phyloP scores from a whole-genome alignment of 2,113 vertebrate genomes.

The Ageneiosus marmoratus region DNA sequence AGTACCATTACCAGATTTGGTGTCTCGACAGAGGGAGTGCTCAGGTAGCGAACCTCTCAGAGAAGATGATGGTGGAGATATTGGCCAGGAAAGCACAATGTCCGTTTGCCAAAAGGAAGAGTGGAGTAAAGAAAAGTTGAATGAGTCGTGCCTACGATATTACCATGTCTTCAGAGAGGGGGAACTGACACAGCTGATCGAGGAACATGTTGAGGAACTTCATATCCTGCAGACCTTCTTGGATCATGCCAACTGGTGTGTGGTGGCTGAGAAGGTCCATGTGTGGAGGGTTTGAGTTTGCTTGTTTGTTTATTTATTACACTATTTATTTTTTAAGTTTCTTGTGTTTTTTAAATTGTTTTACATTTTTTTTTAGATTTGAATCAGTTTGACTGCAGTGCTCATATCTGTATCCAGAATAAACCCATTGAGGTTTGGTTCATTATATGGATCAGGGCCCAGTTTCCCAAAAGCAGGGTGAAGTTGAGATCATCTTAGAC shows the following conservation, averaged over 20 bases:
- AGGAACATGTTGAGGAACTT: conserved; percentile 69
- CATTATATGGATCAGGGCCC: neutral
- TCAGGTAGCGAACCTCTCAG: conserved; percentile 39
- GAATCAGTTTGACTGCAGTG: conserved; percentile 8
- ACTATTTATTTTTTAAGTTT: conserved; percentile 14
- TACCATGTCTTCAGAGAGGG: conserved; percentile 76
- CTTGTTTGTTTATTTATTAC: conserved; percentile 22
- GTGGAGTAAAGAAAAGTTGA: conserved; percentile 12
- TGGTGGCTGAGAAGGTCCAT: conserved; percentile 71
- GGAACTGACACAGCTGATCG: conserved; percentile 68
- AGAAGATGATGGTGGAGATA: conserved; percentile 45
- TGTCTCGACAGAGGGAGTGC: conserved; percentile 65
- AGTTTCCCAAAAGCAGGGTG: neutral
- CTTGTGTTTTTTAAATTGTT: conserved; percentile 25
- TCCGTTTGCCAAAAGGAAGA: conserved; percentile 48
- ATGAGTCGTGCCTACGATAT: conserved; percentile 67
- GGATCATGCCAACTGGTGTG: conserved; percentile 72
- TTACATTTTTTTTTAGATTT: conserved; percentile 25
- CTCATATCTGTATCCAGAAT: conserved; percentile 4
- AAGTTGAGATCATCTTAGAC: neutral
- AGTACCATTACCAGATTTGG: conserved; percentile 75
- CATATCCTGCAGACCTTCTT: conserved; percentile 70
- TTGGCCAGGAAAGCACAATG: conserved; percentile 50
- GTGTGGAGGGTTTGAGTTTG: conserved; percentile 61
- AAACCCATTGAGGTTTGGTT: conserved; percentile 10